A percentile compares a stretch with the other conserved stretches of the same genome.
Evolutionary conservation across 2,113 vertebrate species (phyloP).

Genomic region (Corvus hawaiiensis): DNA sequence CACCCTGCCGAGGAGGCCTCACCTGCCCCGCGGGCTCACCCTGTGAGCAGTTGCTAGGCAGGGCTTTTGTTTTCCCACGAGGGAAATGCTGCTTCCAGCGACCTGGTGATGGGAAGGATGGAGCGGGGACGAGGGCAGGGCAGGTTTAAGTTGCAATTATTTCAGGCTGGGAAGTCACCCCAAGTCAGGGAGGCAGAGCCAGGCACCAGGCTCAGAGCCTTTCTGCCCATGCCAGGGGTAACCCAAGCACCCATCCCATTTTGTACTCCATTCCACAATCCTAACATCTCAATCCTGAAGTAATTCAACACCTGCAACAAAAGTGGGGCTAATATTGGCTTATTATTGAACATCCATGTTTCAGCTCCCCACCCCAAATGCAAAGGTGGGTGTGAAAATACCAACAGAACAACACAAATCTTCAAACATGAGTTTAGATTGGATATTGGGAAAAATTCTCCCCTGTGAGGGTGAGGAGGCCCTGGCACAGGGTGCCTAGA

Average conservation of each 20-base stretch:
- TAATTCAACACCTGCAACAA: neutral
- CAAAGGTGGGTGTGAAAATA: fast-evolving
- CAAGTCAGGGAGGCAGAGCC: neutral
- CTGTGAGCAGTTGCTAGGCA: neutral
- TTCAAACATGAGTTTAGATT: neutral
- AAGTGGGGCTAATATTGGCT: neutral
- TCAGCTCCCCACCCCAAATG: fast-evolving
- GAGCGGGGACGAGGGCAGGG: neutral
- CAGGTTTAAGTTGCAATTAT: neutral
- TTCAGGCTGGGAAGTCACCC: neutral
- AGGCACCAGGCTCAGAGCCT: neutral
- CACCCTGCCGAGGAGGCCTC: neutral
- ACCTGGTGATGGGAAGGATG: neutral
- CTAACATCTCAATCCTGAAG: neutral
- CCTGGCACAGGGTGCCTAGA: neutral
- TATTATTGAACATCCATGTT: neutral
- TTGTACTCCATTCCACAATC: neutral
- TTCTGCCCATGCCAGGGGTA: neutral
- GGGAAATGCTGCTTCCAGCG: neutral
- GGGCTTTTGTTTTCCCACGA: neutral
- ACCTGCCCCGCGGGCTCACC: neutral
- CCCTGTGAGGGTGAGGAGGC: fast-evolving
- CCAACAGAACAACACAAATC: neutral
- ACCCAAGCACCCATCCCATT: neutral
- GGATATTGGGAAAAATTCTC: neutral